Base-by-base conservation (phyloP, 2,113 vertebrate species). In the Enhydra lutris region DNA sequence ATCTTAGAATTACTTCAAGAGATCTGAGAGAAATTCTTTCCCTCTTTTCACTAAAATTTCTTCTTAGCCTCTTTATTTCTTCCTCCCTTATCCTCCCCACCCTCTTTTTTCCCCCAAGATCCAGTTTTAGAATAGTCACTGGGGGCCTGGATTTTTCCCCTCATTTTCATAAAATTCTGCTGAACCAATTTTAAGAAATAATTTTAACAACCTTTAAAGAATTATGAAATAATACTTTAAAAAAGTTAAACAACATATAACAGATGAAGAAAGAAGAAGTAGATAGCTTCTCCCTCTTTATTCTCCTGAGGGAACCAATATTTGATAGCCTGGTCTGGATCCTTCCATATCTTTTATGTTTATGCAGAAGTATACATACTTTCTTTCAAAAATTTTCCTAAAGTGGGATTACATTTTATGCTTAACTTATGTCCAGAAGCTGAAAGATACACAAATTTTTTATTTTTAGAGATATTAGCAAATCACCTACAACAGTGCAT, bases 161-260 rank as follows among this genome's bases (percentile, higher is more conserved):
- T 76, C 36, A 34, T 65, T 74, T 96, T 65, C 26, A 23, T 95
- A 71, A 96, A 92, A 87, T 11, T 88, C 50, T 73, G 52, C 65
- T 91, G 39, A 95, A 61, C 6, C 13, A 11, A 65, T 92, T 97
- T 97, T 94, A 82, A 90, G 87, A 83, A 97, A 80, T 81, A 84
- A 76, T 36, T 95, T 96, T 76, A 92, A 67, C 69, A 79, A 50
- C 14, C 36, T 96, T 83, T n/a, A 95, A 94, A 59, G 29, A 97
- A 80, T 50, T 90, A 39, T 42, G 81, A 91, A 89, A 11, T 92
- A 93, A 78, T 79, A 61, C 21, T 91, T 90, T 83, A 1, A 78
- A 93, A 85, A 90, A 21, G 7, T 90, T 95, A 78, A 95, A 65
- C 1, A 94, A 31, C 24, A 57, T 7, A 20, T 61, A 84, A 69